Conservation (phyloP, 2,888 invertebrate genomes). For the Sesia bembeciformis region DNA sequence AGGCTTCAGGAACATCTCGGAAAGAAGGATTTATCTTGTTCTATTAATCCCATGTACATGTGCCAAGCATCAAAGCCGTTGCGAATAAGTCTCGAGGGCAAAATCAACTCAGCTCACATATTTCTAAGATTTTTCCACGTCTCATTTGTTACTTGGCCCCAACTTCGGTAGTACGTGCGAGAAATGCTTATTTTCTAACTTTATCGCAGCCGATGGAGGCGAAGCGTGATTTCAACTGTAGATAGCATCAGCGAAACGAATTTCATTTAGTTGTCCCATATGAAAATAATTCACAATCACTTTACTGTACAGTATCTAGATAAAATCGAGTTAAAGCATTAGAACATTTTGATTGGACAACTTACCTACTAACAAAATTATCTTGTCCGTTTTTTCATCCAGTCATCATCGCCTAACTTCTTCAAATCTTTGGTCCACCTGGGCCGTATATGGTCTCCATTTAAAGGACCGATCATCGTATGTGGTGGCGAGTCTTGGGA, state of each 20-base stretch:
- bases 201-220: slow-evolving; percentile 7
- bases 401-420: too few species aligned
- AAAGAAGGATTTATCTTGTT: slow-evolving; percentile 28
- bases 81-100: slow-evolving; percentile 32
- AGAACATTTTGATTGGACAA: not conserved
- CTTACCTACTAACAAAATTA: not conserved
- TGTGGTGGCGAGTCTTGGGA: too few species aligned
- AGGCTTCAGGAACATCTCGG: slow-evolving; percentile 21
- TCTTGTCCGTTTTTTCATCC: too few species aligned
- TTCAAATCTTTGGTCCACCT: too few species aligned
- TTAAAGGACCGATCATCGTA: too few species aligned
- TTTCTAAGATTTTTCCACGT: slow-evolving; percentile 58
- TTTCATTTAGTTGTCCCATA: not conserved
- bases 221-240: slow-evolving; percentile 10
- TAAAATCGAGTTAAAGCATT: not conserved
- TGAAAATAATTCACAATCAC: not conserved
- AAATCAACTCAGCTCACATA: slow-evolving; percentile 60
- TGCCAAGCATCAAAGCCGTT: slow-evolving; percentile 26
- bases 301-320: not conserved
- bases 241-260: slow-evolving; percentile 5
- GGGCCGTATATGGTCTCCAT: too few species aligned
- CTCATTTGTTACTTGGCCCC: slow-evolving; percentile 56
- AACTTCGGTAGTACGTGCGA: slow-evolving; percentile 45
- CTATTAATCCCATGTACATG: slow-evolving; percentile 40
- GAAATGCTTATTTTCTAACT: slow-evolving; percentile 26